Base-by-base conservation (phyloP, 2,888 invertebrate genomes). In the Muscina levida region DNA sequence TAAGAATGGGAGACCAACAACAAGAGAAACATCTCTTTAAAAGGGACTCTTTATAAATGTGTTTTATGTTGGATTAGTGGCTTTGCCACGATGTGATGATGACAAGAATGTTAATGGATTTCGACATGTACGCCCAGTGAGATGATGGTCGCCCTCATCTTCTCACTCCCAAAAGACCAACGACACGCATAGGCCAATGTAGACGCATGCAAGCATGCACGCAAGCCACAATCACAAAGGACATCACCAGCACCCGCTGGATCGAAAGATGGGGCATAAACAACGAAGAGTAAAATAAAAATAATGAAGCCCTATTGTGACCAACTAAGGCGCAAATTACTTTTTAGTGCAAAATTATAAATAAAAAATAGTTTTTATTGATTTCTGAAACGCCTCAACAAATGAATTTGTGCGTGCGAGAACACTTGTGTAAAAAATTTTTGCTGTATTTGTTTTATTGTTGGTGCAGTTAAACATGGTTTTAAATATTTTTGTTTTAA, bases 31-130 rank as follows among this genome's bases (percentile, higher is more conserved):
- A n/a, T 53, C 11, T 11, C 53, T 62, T 10, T 15, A 39, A 57
- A 26, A 72, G 62, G 53, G 31, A 62, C 65, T 48, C 8, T 71
- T 57, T 59, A 70, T 48, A 57, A 48, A 75, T 62, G 72, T 66
- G 71, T 53, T 72, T 67, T 78, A 53, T 72, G 66, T 57, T 70
- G 68, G 76, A 80, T 79, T 78, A 74, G 72, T 67, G 59, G 72
- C 62, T 77, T 77, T 46, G 80, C 72, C 74, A 84, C 80, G 83
- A 83, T 84, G 31, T 31, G 83, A 84, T 85, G 85, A 85, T 84
- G 86, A 86, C 86, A 85, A 84, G 85, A 86, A 86, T 86, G 85
- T 86, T 86, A 86, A 86, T 86, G 84, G 86, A 83, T 86, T 85
- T 85, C 83, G 86, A 86, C 85, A 85, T 81, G 75, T 84, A 84